phyloP scores from a whole-genome alignment of 1,140 invertebrate genomes.

The Drosophila yakuba region DNA sequence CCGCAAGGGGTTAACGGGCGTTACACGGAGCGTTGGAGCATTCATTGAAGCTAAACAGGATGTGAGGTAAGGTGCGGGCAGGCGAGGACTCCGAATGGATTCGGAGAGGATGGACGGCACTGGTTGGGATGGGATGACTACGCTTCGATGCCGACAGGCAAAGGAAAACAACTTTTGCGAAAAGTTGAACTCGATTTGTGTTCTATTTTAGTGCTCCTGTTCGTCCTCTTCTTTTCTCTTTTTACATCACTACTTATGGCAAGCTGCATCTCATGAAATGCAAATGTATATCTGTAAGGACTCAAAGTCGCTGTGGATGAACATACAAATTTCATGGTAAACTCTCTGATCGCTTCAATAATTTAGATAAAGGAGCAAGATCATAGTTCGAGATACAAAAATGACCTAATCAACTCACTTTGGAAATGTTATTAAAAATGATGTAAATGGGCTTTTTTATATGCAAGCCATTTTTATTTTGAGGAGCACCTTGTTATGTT shows the following conservation, averaged over 20 bases:
- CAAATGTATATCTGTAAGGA: slow-evolving; percentile 37
- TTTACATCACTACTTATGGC: slow-evolving; percentile 26
- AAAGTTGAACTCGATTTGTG: slow-evolving; percentile 55
- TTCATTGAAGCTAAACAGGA: slow-evolving; percentile 42
- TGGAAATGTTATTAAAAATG: no score
- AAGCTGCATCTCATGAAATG: slow-evolving; percentile 30
- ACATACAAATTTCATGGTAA: slow-evolving; percentile 30
- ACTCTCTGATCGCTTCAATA: slow-evolving; percentile 20
- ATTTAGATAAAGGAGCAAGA: not conserved
- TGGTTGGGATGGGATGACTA: slow-evolving; percentile 4
- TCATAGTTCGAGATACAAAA: not conserved
- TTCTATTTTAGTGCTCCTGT: slow-evolving; percentile 20
- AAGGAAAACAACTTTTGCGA: slow-evolving; percentile 60
- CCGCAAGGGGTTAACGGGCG: not conserved
- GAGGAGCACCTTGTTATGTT: no score
- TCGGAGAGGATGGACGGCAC: not conserved
- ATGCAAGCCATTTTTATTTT: no score
- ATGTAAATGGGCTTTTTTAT: no score
- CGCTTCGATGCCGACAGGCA: slow-evolving; percentile 47
- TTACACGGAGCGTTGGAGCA: slow-evolving; percentile 32
- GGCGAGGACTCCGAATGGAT: not conserved
- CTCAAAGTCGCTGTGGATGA: slow-evolving; percentile 20
- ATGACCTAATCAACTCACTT: not conserved
- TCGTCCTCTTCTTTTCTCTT: slow-evolving; percentile 7
- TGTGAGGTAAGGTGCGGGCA: not conserved